Conservation (phyloP, 1,140 invertebrate genomes). For the Pseudomyrmex sp. region DNA sequence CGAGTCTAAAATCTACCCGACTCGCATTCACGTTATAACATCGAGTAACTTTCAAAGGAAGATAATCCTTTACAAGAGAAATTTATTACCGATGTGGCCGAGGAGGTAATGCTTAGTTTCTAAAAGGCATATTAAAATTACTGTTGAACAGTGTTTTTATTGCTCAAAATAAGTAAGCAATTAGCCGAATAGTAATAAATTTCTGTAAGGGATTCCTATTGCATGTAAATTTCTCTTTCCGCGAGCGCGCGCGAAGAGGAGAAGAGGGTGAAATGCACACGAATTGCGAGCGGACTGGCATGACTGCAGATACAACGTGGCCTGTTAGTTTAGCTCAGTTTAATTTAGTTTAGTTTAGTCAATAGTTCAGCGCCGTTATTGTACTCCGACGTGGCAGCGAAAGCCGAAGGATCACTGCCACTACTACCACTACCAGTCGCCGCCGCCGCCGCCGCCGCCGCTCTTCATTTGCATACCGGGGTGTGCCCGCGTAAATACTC, state of each 20-base stretch:
- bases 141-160: too few relatives aligned
- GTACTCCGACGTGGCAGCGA: slow-evolving; percentile 63
- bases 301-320: slow-evolving; percentile 57
- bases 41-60: too few relatives aligned
- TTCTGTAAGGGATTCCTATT: neutral
- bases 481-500: slow-evolving; percentile 73
- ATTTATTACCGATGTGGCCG: too few relatives aligned
- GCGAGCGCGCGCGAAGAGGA: slow-evolving; percentile 1
- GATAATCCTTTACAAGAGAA: too few relatives aligned
- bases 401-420: slow-evolving; percentile 51
- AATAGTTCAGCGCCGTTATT: slow-evolving; percentile 76
- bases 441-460: too few relatives aligned
- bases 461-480: slow-evolving; percentile 73
- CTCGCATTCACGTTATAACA: too few relatives aligned
- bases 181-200: too few relatives aligned
- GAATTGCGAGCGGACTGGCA: slow-evolving; percentile 1
- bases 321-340: slow-evolving; percentile 73
- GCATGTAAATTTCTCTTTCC: slow-evolving; percentile 38
- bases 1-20: too few relatives aligned
- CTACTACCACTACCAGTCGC: too few relatives aligned
- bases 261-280: neutral
- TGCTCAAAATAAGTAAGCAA: too few relatives aligned
- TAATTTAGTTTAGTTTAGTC: slow-evolving; percentile 78
- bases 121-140: too few relatives aligned
- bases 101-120: too few relatives aligned